A percentile compares a stretch with the other conserved stretches of the same genome.
These are phyloP conservation scores for Trachelus troglodyta DNA, from an alignment of 2,888 invertebrate genomes.

Conservation along the genomic window DNA sequence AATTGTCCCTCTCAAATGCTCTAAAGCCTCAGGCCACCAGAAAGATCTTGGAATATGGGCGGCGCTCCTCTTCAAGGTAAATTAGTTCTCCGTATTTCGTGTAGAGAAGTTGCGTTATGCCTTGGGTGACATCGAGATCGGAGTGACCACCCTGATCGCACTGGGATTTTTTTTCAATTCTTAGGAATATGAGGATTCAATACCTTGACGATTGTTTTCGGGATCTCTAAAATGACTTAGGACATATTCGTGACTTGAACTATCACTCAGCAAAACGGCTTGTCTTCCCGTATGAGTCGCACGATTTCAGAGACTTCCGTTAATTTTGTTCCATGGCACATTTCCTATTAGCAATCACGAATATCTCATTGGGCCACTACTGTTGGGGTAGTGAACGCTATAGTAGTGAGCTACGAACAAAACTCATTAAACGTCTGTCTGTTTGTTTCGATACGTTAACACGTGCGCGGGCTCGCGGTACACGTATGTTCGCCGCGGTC, in stretches of 20 bases:
- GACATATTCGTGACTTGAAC: not conserved
- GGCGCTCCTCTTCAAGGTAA: slow-evolving; percentile 38
- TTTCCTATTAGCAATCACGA: slow-evolving; percentile 22
- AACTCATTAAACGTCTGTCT: slow-evolving; percentile 65
- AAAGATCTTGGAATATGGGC: slow-evolving; percentile 33
- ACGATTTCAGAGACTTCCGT: slow-evolving; percentile 51
- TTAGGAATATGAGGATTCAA: not conserved
- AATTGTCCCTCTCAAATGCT: not conserved
- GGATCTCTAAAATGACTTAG: not conserved
- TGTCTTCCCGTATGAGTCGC: slow-evolving; percentile 31
- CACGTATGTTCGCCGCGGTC: slow-evolving; percentile 1
- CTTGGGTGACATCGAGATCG: not conserved
- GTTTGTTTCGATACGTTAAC: slow-evolving; percentile 57
- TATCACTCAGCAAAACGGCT: not conserved
- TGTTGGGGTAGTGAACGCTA: not conserved
- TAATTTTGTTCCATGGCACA: slow-evolving; percentile 42
- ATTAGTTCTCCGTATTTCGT: slow-evolving; percentile 51
- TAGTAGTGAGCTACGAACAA: slow-evolving; percentile 39
- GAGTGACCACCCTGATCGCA: not conserved
- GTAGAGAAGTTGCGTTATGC: not conserved
- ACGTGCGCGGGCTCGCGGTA: slow-evolving; percentile 20
- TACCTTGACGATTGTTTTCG: not conserved
- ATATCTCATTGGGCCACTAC: slow-evolving; percentile 11
- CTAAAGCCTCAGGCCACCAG: not conserved
- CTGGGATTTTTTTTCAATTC: not conserved